Evolutionary conservation across 2,888 invertebrate species (phyloP).

Genomic region (Cryptocephalus moraei): DNA sequence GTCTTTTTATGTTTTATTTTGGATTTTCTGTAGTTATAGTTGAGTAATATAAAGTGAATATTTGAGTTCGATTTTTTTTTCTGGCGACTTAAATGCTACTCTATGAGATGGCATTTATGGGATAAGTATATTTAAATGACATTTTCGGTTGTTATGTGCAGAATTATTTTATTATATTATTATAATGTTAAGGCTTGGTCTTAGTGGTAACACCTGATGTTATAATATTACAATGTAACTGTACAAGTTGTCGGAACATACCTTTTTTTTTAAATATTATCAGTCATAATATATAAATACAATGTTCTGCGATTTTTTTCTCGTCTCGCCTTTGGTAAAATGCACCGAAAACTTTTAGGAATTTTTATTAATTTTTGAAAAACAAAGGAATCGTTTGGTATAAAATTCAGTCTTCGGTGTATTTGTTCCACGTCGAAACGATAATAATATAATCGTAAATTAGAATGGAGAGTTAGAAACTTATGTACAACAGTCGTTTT

Average conservation of each 20-base stretch:
- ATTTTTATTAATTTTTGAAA: neutral
- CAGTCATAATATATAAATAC: constrained; percentile 22
- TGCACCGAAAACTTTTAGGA: no score
- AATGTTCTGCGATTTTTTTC: constrained; percentile 11
- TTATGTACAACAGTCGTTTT: no score
- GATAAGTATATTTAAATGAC: no score
- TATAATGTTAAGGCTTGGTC: constrained; percentile 43
- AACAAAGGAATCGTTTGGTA: neutral
- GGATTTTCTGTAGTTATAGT: no score
- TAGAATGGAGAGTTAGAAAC: no score
- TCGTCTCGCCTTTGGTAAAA: no score
- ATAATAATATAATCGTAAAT: neutral
- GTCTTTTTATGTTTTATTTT: no score
- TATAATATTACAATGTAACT: constrained; percentile 35
- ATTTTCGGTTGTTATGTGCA: constrained; percentile 27
- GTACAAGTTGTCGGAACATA: constrained; percentile 32
- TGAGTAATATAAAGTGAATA: no score
- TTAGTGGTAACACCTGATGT: constrained; percentile 41
- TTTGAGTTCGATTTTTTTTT: no score
- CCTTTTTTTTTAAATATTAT: constrained; percentile 15
- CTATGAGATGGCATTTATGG: no score
- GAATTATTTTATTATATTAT: constrained; percentile 39
- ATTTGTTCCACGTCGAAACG: constrained; percentile 3
- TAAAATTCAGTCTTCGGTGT: neutral
- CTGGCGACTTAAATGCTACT: no score